A percentile compares a stretch with the other conserved stretches of the same genome.
phyloP scores from a whole-genome alignment of 2,888 invertebrate genomes.

The Andrena bicolor region DNA sequence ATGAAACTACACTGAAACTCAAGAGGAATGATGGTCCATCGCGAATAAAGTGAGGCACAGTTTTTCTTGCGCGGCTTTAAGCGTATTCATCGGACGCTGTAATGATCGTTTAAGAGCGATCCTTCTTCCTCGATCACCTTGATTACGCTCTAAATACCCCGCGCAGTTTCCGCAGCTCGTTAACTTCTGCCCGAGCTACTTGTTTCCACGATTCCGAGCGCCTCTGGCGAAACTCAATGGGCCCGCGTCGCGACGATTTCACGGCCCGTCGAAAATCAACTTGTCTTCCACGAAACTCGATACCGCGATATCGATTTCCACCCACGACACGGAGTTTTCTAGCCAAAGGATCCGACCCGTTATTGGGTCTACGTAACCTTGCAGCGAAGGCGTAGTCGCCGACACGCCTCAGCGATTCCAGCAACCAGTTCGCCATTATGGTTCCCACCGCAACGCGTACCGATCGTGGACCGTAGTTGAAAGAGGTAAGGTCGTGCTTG shows the following conservation, averaged over 20 bases:
- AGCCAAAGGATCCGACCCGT: slow-evolving; percentile 59
- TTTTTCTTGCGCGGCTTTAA: neutral
- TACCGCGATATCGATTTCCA: slow-evolving; percentile 72
- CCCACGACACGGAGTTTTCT: slow-evolving; percentile 62
- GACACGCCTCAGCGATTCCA: slow-evolving; percentile 75
- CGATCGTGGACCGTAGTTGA: slow-evolving; percentile 60
- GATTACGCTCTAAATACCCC: neutral
- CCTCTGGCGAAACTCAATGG: neutral
- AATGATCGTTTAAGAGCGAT: neutral
- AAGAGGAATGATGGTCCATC: neutral
- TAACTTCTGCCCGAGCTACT: neutral
- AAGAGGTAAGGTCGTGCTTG: slow-evolving; percentile 66
- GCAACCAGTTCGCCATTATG: slow-evolving; percentile 65
- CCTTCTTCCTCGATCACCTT: neutral
- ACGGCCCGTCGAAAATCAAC: slow-evolving; percentile 29
- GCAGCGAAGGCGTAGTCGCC: slow-evolving; percentile 77
- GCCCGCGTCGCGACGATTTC: slow-evolving; percentile 18
- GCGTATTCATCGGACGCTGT: too few relatives aligned
- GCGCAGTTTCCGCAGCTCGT: neutral
- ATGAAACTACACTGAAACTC: too few relatives aligned
- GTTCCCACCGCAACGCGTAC: slow-evolving; percentile 63
- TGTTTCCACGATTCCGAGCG: neutral
- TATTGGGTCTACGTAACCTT: slow-evolving; percentile 70
- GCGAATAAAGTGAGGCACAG: neutral
- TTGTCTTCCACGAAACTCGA: slow-evolving; percentile 46